Evolutionary conservation across 2,797 vertebrate genomes (phyloP), one percentile per base, ranked within the genome.

Genomic region (Gephyroberyx darwinii): DNA sequence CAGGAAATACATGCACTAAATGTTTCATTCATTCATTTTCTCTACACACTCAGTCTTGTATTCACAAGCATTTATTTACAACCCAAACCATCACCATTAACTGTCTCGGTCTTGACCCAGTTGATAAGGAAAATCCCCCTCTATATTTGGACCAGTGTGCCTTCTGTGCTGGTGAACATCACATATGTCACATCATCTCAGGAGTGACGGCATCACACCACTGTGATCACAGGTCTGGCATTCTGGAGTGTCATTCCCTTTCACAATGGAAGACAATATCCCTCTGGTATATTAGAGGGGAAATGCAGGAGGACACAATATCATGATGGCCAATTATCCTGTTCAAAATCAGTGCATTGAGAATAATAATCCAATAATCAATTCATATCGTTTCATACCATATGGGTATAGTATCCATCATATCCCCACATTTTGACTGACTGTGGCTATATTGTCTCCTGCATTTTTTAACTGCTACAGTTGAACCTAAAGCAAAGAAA

Each of bases 41-140:
- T 35, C 33, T 8, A 35, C 33, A 6, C 1, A 6, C 8, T 41
- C 10, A 35, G 8, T 35, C 50, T 52, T 20, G 0, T 13, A 26
- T 26, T 52, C 50, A 52, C 14, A 52, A 22, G 50, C 7, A 22
- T 52, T 0, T 52, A 52, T 52, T 52, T 52, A 57, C n/a, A 57
- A 39, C 17, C 33, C 4, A 39, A 39, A 57, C 10, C 39, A 13
- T 41, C 39, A 12, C 79, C 48, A 47, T 64, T 33, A 22, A 22
- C 77, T 72, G 52, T 73, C 63, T 67, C 66, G 20, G 61, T 84
- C 71, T 87, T 88, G 86, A 91, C 80, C 84, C 71, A 85, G 76
- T 81, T 41, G 77, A 87, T 69, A 68, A 81, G 71, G 57, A 84
- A 75, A 77, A 79, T 71, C 77, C 81, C 67, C 61, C 55, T 82